A percentile compares a stretch with the other conserved stretches of the same genome.
Evolutionary conservation across 2,797 vertebrate species (phyloP).

Genomic region (Mastacembelus armatus): DNA sequence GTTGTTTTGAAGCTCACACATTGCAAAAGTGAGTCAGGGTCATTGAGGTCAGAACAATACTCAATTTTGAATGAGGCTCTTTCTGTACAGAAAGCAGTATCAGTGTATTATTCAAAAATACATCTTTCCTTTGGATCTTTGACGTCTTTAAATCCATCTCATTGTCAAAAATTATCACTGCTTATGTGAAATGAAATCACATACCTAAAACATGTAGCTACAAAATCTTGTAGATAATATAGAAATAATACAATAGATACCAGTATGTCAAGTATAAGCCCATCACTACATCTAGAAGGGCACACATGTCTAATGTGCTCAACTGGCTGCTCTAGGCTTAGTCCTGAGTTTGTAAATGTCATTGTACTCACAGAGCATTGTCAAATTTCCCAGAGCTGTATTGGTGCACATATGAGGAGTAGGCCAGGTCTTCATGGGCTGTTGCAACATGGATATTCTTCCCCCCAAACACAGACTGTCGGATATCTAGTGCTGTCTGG

Average conservation of each 20-base stretch:
- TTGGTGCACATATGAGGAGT: constrained; percentile 98
- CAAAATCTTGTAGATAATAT: too few species aligned
- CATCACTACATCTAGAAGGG: too few species aligned
- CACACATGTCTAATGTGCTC: constrained; percentile 42
- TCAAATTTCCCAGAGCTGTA: constrained; percentile 99
- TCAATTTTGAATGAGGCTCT: constrained; percentile 21
- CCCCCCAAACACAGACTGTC: constrained; percentile 98
- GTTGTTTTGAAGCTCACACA: constrained; percentile 28
- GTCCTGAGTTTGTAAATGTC: neutral
- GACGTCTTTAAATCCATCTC: neutral
- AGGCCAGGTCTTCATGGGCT: constrained; percentile 97
- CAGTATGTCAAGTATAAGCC: neutral
- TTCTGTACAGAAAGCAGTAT: neutral
- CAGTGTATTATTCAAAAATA: neutral
- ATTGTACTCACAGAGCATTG: constrained; percentile 95
- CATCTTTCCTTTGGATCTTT: neutral
- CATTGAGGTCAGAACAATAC: constrained; percentile 36
- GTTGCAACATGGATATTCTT: constrained; percentile 99
- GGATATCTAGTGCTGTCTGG: constrained; percentile 96
- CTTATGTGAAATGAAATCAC: neutral
- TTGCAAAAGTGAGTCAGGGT: constrained; percentile 7
- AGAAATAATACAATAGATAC: neutral
- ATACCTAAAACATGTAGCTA: neutral
- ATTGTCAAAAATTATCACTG: neutral
- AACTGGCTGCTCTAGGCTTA: constrained; percentile 21